Conservation (phyloP, 1,140 invertebrate species). For the Drosophila navojoa region DNA sequence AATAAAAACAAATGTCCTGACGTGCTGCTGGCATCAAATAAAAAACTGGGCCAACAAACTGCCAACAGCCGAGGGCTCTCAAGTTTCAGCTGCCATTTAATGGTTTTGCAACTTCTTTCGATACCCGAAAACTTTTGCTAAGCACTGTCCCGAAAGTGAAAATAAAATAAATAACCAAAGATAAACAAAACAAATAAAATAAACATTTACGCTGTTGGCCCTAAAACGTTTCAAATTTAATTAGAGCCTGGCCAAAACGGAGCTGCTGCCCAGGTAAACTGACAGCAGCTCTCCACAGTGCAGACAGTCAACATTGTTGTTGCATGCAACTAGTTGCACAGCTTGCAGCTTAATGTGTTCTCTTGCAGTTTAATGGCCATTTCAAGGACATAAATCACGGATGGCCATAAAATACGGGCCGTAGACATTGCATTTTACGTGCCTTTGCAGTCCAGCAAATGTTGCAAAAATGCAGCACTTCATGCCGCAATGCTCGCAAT, state of each 20-base stretch:
- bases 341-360: constrained; percentile 32
- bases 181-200: constrained; percentile 20
- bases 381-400: constrained; percentile 68
- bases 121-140: constrained; percentile 7
- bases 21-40: constrained; percentile 40
- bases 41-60: constrained; percentile 53
- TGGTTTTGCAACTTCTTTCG: constrained; percentile 32
- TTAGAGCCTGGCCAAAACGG: constrained; percentile 48
- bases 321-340: constrained; percentile 68
- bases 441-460: constrained; percentile 53
- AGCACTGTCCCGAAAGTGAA: constrained; percentile 3
- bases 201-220: constrained; percentile 33
- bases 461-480: constrained; percentile 24
- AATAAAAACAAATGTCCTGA: constrained; percentile 72
- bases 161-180: constrained; percentile 9
- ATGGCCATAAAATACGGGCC: constrained; percentile 59
- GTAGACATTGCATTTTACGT: constrained; percentile 55
- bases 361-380: constrained; percentile 60
- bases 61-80: constrained; percentile 47
- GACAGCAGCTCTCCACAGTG: neutral
- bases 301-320: constrained; percentile 11
- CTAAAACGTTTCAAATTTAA: constrained; percentile 71
- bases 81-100: constrained; percentile 66
- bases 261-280: constrained; percentile 28
- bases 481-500: constrained; percentile 19